A percentile compares a stretch with the other conserved stretches of the same genome.
Evolutionary conservation across 1,140 invertebrate species (phyloP).

Genomic region (Cydia amplana): DNA sequence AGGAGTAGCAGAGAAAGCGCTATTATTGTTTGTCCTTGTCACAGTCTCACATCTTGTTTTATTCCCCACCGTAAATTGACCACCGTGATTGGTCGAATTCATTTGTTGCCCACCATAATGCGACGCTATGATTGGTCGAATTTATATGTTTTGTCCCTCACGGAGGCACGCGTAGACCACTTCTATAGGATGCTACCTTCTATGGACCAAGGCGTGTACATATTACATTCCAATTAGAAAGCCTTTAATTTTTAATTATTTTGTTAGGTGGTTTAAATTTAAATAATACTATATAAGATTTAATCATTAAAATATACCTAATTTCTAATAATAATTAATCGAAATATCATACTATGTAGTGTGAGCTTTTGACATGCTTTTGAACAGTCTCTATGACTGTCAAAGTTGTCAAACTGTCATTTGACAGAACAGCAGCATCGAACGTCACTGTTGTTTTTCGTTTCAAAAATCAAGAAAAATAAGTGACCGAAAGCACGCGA

Average conservation of each 20-base stretch:
- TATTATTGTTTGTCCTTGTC: no score
- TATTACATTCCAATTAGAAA: slow-evolving; percentile 17
- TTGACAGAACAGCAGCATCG: slow-evolving; percentile 17
- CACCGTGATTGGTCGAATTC: no score
- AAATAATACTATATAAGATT: no score
- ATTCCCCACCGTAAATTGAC: no score
- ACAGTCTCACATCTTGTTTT: no score
- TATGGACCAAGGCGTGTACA: neutral
- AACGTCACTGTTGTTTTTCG: slow-evolving; percentile 21
- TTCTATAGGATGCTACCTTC: no score
- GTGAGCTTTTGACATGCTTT: neutral
- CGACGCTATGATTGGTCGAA: no score
- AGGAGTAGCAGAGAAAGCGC: no score
- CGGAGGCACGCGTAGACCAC: no score
- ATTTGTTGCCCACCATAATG: no score
- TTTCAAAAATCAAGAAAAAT: slow-evolving; percentile 31
- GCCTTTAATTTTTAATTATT: neutral
- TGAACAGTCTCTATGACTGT: slow-evolving; percentile 2
- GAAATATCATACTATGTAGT: neutral
- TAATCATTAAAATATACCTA: no score
- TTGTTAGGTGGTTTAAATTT: neutral
- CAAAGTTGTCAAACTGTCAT: neutral
- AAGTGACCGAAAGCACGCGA: neutral
- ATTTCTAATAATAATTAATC: neutral
- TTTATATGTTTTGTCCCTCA: no score